A percentile compares a stretch with the other conserved stretches of the same genome.
Evolutionary conservation across 2,797 vertebrate species (phyloP).

Genomic region (Lepilemur ruficaudatus): DNA sequence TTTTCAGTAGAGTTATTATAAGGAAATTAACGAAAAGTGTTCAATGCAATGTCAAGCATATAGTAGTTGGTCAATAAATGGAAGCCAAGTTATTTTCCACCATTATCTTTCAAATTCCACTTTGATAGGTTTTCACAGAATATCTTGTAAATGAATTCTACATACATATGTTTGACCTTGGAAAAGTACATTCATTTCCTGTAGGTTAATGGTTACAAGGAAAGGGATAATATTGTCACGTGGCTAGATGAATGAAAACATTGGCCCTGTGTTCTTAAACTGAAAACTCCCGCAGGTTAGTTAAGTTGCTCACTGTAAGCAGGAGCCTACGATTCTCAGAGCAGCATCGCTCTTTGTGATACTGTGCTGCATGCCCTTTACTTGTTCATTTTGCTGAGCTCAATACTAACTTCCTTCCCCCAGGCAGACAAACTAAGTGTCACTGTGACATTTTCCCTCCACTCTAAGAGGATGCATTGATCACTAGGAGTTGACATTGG

Average conservation of each 20-base stretch:
- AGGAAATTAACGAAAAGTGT: background rate
- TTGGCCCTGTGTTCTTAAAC: background rate
- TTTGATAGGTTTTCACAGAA: background rate
- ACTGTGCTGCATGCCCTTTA: background rate
- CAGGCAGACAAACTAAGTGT: background rate
- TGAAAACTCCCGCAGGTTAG: background rate
- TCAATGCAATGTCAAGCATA: background rate
- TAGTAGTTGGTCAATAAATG: background rate
- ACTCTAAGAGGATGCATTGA: background rate
- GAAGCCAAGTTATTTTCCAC: background rate
- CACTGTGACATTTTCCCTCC: conserved; percentile 2
- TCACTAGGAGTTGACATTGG: background rate
- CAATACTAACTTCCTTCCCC: background rate
- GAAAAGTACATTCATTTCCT: background rate
- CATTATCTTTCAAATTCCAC: background rate
- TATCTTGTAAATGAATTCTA: conserved; percentile 3
- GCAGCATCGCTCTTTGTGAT: too few relatives aligned
- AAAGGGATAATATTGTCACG: background rate
- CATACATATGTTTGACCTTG: background rate
- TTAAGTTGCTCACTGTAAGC: background rate
- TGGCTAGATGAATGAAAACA: background rate
- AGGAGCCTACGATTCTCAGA: background rate
- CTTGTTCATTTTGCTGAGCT: conserved; percentile 17
- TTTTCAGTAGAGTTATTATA: background rate
- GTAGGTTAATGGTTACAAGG: background rate